Conservation (phyloP, 1,140 invertebrate genomes). For the Oscheius sp. region DNA sequence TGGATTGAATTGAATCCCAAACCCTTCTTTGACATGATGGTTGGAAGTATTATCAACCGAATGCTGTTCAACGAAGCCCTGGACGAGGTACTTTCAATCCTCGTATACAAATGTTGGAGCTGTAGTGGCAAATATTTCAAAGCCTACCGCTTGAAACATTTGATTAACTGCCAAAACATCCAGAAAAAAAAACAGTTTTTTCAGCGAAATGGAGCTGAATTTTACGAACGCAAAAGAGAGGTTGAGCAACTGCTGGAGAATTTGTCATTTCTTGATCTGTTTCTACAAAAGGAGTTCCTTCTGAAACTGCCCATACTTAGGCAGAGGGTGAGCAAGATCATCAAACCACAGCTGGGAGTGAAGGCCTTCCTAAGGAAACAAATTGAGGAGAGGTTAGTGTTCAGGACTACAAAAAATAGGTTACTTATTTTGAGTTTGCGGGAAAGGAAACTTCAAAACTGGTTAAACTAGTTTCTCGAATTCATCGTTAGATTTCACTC, state of each 20-base stretch:
- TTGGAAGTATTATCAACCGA: constrained; percentile 34
- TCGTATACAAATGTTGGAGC: no score
- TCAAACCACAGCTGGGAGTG: neutral
- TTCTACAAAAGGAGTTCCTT: neutral
- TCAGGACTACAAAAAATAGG: no score
- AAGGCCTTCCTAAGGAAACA: neutral
- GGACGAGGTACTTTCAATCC: constrained; percentile 30
- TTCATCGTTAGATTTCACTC: neutral
- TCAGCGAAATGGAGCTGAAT: no score
- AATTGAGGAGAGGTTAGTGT: constrained; percentile 13
- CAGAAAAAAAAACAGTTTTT: no score
- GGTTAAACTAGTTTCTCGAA: neutral
- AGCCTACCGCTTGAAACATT: no score
- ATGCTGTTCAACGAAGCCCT: constrained; percentile 18
- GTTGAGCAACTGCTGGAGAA: no score
- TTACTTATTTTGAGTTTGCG: no score
- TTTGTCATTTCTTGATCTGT: neutral
- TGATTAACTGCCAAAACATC: no score
- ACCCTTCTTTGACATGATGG: constrained; percentile 16
- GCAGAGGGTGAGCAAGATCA: neutral
- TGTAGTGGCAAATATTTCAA: no score
- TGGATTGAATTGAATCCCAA: neutral
- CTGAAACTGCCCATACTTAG: constrained; percentile 15
- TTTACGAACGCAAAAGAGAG: no score
- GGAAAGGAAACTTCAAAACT: no score